Conservation (phyloP, 1,140 invertebrate species). For the Heliothis subflexa region DNA sequence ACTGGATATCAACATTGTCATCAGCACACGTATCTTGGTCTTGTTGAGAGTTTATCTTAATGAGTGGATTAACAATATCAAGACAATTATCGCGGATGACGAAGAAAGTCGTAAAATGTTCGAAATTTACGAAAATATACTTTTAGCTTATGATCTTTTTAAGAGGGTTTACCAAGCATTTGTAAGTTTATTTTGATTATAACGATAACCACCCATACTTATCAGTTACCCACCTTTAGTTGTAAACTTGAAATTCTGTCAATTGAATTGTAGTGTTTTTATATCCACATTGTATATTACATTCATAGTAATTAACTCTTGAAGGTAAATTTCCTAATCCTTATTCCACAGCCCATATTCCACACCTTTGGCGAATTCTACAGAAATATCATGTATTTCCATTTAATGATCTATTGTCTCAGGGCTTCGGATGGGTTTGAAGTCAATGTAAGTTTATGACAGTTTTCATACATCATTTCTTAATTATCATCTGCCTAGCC, state of each 20-base stretch:
- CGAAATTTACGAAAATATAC: neutral
- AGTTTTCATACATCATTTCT: no score
- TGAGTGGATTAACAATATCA: neutral
- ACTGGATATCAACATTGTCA: neutral
- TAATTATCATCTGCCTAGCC: no score
- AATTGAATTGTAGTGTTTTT: neutral
- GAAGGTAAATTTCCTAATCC: no score
- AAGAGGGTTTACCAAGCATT: neutral
- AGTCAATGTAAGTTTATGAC: no score
- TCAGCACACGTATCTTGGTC: neutral
- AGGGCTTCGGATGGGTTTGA: no score
- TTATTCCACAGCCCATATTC: no score
- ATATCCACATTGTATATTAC: no score
- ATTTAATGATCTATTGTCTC: no score
- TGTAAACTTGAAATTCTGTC: neutral
- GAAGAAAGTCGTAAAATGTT: neutral
- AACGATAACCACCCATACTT: neutral
- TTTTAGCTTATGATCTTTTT: neutral
- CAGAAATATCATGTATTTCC: no score
- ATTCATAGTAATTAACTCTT: no score
- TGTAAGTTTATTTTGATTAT: neutral
- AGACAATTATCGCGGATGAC: no score
- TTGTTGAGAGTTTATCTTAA: constrained; percentile 4
- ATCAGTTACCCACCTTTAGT: neutral
- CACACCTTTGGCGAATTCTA: no score